Evolutionary conservation across 2,888 invertebrate genomes (phyloP), one percentile per base, ranked within the genome.

Genomic region (Calliscelio sp.): DNA sequence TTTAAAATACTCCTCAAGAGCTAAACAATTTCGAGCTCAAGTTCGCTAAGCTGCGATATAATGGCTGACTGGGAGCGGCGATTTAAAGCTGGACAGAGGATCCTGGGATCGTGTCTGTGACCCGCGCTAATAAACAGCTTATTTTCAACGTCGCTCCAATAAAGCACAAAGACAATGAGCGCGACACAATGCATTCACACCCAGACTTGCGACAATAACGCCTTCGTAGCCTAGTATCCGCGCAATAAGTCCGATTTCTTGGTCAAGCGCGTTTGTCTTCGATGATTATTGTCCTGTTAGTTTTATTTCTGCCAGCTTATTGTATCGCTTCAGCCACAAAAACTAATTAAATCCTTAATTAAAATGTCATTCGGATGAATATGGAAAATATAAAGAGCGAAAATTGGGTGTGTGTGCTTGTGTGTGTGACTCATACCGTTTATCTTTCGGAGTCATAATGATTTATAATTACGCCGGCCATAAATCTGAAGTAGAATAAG

Each of bases 71-170:
- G 22, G 61, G 74, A 66, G 66, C 71, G 77, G 71, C 84, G 65
- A 84, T 77, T 84, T 53, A 35, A 70, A 73, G 81, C 74, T 61
- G 81, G 59, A 78, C 74, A 32, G 32, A 49, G 44, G 57, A 38
- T 53, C 70, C 68, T 65, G 68, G 63, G 61, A 61, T 85, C 78
- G 90, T 20, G 49, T 86, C 89, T 90, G 89, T 77, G 83, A 86
- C 71, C 86, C 84, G 85, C 82, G 85, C 90, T 87, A 92, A 92
- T 92, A 92, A 92, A 92, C 91, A 91, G 92, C 92, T 92, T 91
- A 90, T 89, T 91, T 91, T 91, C 87, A 70, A 66, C 85, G 84
- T 85, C 82, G 81, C 86, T 86, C 86, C 88, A 85, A 90, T 90
- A 88, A 88, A 89, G 82, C 83, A 73, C 83, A 68, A 77, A 87